Percentiles rank a stretch among this genome's conserved stretches.
These are phyloP conservation scores for Drosophila formosana DNA, from an alignment of 2,888 invertebrate species.

Conservation along the genomic window DNA sequence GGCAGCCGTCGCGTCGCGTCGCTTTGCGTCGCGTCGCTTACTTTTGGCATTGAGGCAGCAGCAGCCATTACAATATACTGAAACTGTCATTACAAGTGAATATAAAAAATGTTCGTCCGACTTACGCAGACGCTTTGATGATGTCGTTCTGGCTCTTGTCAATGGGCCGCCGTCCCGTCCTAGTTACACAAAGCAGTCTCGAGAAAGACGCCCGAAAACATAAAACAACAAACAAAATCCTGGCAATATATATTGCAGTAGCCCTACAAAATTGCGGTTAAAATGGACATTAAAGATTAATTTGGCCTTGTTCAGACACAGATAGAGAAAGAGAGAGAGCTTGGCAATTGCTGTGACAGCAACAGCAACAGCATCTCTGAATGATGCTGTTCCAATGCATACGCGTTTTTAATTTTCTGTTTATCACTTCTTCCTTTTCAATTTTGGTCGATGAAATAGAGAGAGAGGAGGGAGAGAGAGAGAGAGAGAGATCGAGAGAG, in stretches of 20 bases:
- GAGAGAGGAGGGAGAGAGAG: neutral
- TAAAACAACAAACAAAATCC: constrained; percentile 19
- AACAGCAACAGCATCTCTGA: constrained; percentile 10
- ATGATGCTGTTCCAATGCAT: constrained; percentile 31
- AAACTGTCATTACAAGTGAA: constrained; percentile 68
- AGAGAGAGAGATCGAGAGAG: neutral
- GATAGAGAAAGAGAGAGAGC: neutral
- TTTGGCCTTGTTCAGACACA: constrained; percentile 15
- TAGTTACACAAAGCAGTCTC: constrained; percentile 32
- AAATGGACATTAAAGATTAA: constrained; percentile 48
- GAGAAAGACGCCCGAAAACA: constrained; percentile 10
- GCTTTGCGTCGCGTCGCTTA: constrained; percentile 14
- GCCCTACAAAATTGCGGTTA: constrained; percentile 17
- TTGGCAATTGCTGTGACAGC: constrained; percentile 5
- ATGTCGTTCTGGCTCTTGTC: constrained; percentile 24
- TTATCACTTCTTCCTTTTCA: constrained; percentile 63
- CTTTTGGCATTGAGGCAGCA: constrained; percentile 23
- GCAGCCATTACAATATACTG: constrained; percentile 27
- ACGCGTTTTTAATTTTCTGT: constrained; percentile 75
- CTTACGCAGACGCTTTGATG: constrained; percentile 30
- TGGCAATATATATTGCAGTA: constrained; percentile 16
- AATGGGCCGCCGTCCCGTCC: constrained; percentile 7
- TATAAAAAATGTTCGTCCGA: constrained; percentile 60
- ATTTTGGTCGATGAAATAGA: constrained; percentile 22
- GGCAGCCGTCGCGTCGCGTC: neutral